Base-by-base conservation (phyloP, 1,140 invertebrate genomes). In the Eciton burchellii region DNA sequence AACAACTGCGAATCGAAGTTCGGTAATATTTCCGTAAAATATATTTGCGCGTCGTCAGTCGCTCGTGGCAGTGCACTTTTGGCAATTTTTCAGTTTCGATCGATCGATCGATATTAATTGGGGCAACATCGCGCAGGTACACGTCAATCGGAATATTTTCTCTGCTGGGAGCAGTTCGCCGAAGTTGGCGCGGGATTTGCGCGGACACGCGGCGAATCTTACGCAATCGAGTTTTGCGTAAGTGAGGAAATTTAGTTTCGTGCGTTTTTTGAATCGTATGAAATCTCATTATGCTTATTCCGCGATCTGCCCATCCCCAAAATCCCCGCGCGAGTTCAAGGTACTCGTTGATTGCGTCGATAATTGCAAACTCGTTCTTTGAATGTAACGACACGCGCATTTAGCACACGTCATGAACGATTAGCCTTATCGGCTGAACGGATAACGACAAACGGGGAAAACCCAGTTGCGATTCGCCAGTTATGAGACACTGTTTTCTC, bases 201-300 rank as follows among this genome's bases (percentile, higher is more conserved):
- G 11, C 26, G 21, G 56, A 35, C 68, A 45, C 56, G 66, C 49
- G 54, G 68, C 43, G n/a, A 21, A 29, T 43, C 68, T 77, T 77
- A 56, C 35, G 68, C 68, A 77, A 77, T 68, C 35, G 19, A 41
- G 16, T 29, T n/a, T n/a, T n/a, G n/a, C n/a, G n/a, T 26, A 43
- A 68, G 68, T 68, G 56, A 68, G 6, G 19, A 77, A 77, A 62
- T 77, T 77, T 24, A 45, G 41, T 68, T 35, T 77, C 56, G 45
- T 68, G 11, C 68, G 62, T 19, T 56, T 77, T 77, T 77, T 66
- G 66, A 77, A 77, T 68, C 68, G 74, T 66, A n/a, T 43, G 21
- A 56, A 68, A 77, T 77, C 21, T 56, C 26, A 54, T 77, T 77
- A 35, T 35, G 35, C 6, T 2, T 35, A 68, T 56, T 68, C 35